Conservation (phyloP, 2,888 invertebrate species). For the Clostera curtula region DNA sequence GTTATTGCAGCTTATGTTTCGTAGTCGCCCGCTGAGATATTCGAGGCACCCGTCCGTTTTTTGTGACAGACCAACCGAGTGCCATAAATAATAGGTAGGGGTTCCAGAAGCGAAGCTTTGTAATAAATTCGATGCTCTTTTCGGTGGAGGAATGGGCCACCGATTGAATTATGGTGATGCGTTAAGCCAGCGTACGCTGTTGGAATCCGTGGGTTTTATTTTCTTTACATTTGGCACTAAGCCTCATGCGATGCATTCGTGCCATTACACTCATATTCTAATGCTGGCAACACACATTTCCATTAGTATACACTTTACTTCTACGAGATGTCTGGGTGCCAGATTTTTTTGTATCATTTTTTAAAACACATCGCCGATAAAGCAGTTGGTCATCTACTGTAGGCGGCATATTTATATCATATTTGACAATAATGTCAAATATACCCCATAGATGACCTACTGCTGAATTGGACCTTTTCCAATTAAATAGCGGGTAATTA, state of each 20-base stretch:
- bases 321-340: too few relatives aligned
- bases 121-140: conserved; percentile 73
- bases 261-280: conserved; percentile 48
- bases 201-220: conserved; percentile 58
- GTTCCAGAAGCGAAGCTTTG: conserved; percentile 65
- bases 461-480: too few relatives aligned
- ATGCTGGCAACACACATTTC: too few relatives aligned
- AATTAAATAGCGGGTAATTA: too few relatives aligned
- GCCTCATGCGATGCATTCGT: conserved; percentile 44
- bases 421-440: too few relatives aligned
- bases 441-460: too few relatives aligned
- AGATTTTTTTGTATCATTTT: too few relatives aligned
- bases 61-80: conserved; percentile 72
- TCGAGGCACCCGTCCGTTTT: conserved; percentile 71
- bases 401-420: too few relatives aligned
- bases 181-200: conserved; percentile 64
- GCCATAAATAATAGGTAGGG: conserved; percentile 75
- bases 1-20: conserved; percentile 73
- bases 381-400: too few relatives aligned
- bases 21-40: conserved; percentile 71
- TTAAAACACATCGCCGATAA: too few relatives aligned
- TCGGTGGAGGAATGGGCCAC: conserved; percentile 62
- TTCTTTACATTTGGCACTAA: conserved; percentile 57
- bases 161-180: conserved; percentile 73
- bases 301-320: too few relatives aligned